Evolutionary conservation across 2,888 invertebrate genomes (phyloP).

Genomic region (Oscheius sp.): DNA sequence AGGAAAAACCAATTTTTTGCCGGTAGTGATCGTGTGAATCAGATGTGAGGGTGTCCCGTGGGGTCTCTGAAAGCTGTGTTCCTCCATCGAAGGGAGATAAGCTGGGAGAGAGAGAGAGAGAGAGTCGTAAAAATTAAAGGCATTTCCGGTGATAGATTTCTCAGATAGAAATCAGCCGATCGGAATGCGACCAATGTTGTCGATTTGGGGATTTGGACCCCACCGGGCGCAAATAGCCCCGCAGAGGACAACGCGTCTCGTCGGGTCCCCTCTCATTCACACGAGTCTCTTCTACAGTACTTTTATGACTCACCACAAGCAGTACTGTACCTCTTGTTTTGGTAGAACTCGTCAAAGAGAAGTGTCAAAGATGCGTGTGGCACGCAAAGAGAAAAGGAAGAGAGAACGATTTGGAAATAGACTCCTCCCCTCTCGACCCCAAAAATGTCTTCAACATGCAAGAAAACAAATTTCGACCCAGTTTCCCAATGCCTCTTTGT

Average conservation of each 20-base stretch:
- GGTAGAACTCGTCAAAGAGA: not conserved
- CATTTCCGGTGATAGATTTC: slow-evolving; percentile 30
- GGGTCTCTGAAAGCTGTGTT: too few species aligned
- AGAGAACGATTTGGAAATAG: too few species aligned
- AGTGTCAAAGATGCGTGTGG: not conserved
- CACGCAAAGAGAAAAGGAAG: too few species aligned
- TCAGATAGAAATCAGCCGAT: slow-evolving; percentile 25
- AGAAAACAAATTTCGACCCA: too few species aligned
- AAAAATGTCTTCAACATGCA: too few species aligned
- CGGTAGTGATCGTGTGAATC: too few species aligned
- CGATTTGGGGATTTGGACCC: slow-evolving; percentile 28
- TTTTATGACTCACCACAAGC: not conserved
- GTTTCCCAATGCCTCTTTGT: too few species aligned
- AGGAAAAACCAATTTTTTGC: too few species aligned
- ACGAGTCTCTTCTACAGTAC: not conserved
- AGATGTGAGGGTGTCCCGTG: too few species aligned
- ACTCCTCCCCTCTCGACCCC: too few species aligned
- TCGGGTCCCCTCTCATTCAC: slow-evolving; percentile 6
- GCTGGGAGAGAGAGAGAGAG: not conserved
- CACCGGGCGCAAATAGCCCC: slow-evolving; percentile 25
- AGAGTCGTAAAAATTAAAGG: slow-evolving; percentile 1
- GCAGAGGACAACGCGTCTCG: not conserved
- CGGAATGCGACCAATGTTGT: slow-evolving; percentile 32
- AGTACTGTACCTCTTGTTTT: not conserved
- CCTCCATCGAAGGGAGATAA: not conserved